Percentiles rank a stretch among this genome's conserved stretches.
Evolutionary conservation across 2,113 vertebrate species (phyloP).

Genomic region (Bambusicola thoracicus): DNA sequence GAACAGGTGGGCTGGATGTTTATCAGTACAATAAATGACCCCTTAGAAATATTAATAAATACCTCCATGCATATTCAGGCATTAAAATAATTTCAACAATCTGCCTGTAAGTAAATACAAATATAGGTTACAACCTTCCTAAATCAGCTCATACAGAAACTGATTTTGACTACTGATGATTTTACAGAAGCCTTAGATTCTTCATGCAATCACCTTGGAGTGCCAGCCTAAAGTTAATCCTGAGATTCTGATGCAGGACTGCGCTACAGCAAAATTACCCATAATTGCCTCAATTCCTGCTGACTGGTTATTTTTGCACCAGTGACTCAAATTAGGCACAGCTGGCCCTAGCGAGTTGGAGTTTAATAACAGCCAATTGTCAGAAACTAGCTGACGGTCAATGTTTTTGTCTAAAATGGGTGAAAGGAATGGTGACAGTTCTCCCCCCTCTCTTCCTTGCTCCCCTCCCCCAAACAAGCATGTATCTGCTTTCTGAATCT

Average conservation of each 20-base stretch:
- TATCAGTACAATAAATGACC: neutral
- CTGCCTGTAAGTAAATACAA: neutral
- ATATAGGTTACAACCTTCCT: neutral
- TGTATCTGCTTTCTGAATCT: neutral
- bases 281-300: constrained; percentile 67
- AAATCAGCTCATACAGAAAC: neutral
- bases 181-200: neutral
- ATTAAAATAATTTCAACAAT: neutral
- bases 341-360: constrained; percentile 41
- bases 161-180: neutral
- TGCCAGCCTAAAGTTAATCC: constrained; percentile 54
- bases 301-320: constrained; percentile 67
- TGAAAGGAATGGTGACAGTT: constrained; percentile 42
- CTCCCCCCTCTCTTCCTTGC: neutral
- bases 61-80: neutral
- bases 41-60: neutral
- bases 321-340: constrained; percentile 69
- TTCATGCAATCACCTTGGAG: constrained; percentile 51
- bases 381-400: constrained; percentile 61
- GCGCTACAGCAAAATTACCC: constrained; percentile 58
- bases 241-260: constrained; percentile 55
- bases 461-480: neutral
- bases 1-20: neutral
- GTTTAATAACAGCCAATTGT: constrained; percentile 70
- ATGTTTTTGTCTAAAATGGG: constrained; percentile 40